Percentiles rank a stretch among this genome's conserved stretches.
Conservation (phyloP, 2,113 vertebrate species). For the Lasiurus borealis region DNA sequence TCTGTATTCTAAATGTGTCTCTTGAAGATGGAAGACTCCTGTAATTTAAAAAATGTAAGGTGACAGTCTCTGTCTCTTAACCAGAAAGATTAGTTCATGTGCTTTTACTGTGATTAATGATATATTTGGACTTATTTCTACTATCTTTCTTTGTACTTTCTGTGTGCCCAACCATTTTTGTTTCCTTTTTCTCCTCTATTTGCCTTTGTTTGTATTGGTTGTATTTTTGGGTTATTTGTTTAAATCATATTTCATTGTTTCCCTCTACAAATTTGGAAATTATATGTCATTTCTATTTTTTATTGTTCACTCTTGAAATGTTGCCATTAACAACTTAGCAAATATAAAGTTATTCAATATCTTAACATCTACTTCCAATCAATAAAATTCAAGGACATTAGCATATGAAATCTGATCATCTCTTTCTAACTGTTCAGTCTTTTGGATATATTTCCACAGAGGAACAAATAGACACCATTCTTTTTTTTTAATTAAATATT, state of each 20-base stretch:
- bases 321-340: background rate
- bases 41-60: background rate
- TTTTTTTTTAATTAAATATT: no score
- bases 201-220: background rate
- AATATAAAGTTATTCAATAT: background rate
- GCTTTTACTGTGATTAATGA: background rate
- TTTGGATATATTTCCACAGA: background rate
- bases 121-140: background rate
- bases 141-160: background rate
- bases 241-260: background rate
- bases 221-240: background rate
- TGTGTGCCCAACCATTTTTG: background rate
- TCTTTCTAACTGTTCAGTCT: background rate
- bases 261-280: background rate
- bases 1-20: background rate
- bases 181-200: background rate
- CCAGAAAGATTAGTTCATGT: background rate
- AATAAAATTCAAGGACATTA: background rate
- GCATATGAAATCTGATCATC: background rate
- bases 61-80: background rate
- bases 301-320: background rate
- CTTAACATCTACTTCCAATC: background rate
- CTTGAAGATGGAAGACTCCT: background rate
- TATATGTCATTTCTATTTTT: background rate
- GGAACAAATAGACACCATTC: background rate